Evolutionary conservation across 2,797 vertebrate species (phyloP).

Genomic region (Lithobates sylvaticus): DNA sequence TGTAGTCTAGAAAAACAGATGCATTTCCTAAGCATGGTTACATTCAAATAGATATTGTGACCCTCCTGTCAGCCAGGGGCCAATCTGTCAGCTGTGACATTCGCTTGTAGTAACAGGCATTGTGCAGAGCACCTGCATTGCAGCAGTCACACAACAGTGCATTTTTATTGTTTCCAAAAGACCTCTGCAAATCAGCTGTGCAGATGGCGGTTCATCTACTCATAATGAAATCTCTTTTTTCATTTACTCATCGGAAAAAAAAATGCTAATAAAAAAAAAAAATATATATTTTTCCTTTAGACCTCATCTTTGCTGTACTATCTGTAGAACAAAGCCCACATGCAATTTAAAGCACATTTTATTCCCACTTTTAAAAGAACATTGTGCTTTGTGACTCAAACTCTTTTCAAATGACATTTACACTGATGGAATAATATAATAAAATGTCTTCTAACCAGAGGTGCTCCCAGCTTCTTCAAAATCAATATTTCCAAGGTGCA

Average conservation of each 20-base stretch:
- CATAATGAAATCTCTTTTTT: constrained; percentile 50
- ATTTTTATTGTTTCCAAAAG: constrained; percentile 49
- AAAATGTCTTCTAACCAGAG: constrained; percentile 81
- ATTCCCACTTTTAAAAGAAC: constrained; percentile 44
- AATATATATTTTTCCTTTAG: constrained; percentile 1
- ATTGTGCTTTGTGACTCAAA: constrained; percentile 48
- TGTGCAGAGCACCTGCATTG: constrained; percentile 60
- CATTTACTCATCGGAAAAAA: constrained; percentile 28
- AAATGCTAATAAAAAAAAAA: constrained; percentile 30
- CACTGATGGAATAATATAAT: constrained; percentile 50
- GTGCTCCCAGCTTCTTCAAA: constrained; percentile 96
- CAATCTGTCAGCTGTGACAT: constrained; percentile 56
- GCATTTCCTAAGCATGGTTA: not conserved
- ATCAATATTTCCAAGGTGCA: constrained; percentile 96
- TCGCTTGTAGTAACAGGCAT: constrained; percentile 55
- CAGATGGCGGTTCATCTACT: constrained; percentile 51
- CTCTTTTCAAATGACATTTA: constrained; percentile 59
- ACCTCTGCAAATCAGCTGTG: constrained; percentile 50
- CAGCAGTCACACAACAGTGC: constrained; percentile 52
- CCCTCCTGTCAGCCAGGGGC: constrained; percentile 27
- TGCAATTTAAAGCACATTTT: constrained; percentile 43
- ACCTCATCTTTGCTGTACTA: constrained; percentile 22
- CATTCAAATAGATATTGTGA: not conserved
- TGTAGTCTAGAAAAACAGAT: not conserved
- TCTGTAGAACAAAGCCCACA: constrained; percentile 23